Percentiles rank a stretch among this genome's conserved stretches.
Conservation (phyloP, 2,797 vertebrate genomes). For the Pristis pectinata region DNA sequence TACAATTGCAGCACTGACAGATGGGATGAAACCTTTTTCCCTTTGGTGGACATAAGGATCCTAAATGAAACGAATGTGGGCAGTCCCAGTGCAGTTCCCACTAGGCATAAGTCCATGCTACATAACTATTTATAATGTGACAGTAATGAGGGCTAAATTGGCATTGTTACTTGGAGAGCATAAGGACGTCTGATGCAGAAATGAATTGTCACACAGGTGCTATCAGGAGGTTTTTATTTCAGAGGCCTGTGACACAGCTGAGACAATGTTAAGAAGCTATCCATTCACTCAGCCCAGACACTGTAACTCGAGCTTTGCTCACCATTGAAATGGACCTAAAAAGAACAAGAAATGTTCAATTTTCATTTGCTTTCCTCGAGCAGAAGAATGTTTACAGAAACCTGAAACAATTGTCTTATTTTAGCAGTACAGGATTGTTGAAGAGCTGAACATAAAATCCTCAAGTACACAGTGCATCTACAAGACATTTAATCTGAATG, state of each 20-base stretch:
- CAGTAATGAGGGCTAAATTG: slow-evolving; percentile 1
- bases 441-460: background rate
- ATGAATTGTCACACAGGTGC: background rate
- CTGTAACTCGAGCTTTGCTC: background rate
- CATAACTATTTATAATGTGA: background rate
- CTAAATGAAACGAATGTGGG: background rate
- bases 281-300: background rate
- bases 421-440: background rate
- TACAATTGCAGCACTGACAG: background rate
- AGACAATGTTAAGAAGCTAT: background rate
- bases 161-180: background rate
- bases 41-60: slow-evolving; percentile 10
- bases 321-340: background rate
- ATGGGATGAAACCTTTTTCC: background rate
- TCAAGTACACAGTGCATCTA: background rate
- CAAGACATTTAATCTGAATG: background rate
- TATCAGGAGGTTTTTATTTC: background rate
- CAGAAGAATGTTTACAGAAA: background rate
- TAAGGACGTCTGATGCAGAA: background rate
- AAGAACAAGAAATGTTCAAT: background rate
- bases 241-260: background rate
- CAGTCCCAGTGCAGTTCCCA: background rate
- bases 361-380: background rate
- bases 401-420: background rate
- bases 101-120: background rate